Percentiles rank a stretch among this genome's conserved stretches.
These are phyloP conservation scores for Syrrhaptes paradoxus DNA, from an alignment of 2,113 vertebrate genomes.

Conservation along the genomic window DNA sequence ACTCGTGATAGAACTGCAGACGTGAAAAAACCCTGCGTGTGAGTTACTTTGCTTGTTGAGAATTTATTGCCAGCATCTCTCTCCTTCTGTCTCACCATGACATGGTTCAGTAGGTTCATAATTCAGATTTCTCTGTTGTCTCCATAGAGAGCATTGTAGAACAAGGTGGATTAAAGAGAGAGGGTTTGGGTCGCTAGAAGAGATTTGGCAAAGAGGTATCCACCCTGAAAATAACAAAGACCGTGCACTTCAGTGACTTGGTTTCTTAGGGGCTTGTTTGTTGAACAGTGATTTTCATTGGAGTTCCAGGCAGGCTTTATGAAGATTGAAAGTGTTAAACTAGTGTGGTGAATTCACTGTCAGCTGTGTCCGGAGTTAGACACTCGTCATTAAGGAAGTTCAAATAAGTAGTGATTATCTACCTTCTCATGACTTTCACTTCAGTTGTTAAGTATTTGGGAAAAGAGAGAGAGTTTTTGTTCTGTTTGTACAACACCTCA, in stretches of 20 bases:
- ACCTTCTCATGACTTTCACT: neutral
- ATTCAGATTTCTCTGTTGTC: neutral
- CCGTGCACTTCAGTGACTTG: neutral
- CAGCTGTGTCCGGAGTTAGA: neutral
- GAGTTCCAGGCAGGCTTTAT: neutral
- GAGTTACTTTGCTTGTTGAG: neutral
- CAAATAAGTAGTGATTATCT: neutral
- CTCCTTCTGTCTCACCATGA: neutral
- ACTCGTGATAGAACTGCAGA: neutral
- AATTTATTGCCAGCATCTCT: neutral
- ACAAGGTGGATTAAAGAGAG: neutral
- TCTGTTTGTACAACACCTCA: neutral
- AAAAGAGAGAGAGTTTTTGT: rapidly evolving
- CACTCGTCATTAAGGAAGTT: neutral
- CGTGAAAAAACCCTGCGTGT: neutral
- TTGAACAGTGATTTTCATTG: neutral
- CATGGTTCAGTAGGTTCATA: neutral
- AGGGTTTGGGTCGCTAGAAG: neutral
- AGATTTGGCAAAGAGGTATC: neutral
- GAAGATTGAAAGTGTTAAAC: neutral
- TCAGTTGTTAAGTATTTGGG: neutral
- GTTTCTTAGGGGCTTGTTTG: neutral
- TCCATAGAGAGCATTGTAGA: neutral
- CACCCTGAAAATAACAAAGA: neutral
- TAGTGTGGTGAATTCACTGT: neutral